Conservation (phyloP, 2,888 invertebrate genomes). For the Campoplex capitator region DNA sequence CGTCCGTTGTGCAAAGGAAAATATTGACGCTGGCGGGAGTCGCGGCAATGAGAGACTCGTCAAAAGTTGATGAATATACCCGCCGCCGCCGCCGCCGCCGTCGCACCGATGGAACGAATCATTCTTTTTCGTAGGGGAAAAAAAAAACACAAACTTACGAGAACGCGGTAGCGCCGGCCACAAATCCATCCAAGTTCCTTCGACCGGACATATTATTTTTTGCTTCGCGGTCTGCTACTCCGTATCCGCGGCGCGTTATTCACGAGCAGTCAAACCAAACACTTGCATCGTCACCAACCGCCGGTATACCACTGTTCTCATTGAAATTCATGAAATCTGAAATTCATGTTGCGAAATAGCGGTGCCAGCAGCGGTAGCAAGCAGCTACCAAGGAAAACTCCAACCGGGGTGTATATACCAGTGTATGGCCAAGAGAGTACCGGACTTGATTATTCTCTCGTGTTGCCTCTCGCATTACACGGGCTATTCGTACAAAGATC, state of each 20-base stretch:
- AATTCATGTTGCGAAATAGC: not conserved
- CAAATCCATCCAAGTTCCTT: not conserved
- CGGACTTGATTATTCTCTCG: not conserved
- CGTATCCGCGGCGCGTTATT: too few species aligned
- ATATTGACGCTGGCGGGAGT: not conserved
- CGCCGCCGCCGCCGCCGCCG: too few species aligned
- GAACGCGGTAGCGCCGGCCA: too few species aligned
- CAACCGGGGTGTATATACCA: not conserved
- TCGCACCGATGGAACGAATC: not conserved
- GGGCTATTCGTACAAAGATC: not conserved
- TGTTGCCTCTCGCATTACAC: not conserved
- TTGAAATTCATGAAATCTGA: constrained; percentile 33
- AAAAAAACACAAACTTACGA: not conserved
- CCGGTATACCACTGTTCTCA: not conserved
- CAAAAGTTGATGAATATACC: not conserved
- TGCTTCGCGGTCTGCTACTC: not conserved
- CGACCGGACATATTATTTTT: not conserved
- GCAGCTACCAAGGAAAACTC: not conserved
- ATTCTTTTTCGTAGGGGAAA: not conserved
- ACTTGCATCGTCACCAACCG: not conserved
- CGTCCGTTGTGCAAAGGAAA: not conserved
- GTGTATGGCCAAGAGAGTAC: not conserved
- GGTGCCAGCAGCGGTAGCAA: not conserved
- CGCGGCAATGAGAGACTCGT: not conserved
- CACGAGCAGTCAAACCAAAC: not conserved